These are phyloP conservation scores for Ciconia stormi DNA, from an alignment of 2,113 vertebrate species.

Conservation along the genomic window DNA sequence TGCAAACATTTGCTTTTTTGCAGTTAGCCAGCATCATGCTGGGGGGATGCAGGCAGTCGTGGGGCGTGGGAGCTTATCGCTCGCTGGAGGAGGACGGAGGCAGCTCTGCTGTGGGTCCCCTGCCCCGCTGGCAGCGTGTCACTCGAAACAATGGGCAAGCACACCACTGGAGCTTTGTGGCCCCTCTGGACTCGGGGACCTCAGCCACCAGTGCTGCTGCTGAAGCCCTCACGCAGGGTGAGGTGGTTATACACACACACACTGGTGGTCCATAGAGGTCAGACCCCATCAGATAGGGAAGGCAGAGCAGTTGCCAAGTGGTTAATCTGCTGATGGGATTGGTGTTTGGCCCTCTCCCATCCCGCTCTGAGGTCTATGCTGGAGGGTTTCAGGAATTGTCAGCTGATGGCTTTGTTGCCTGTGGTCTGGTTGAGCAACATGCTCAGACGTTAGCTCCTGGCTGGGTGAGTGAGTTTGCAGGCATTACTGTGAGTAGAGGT, in stretches of 20 bases:
- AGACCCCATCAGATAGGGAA: background rate
- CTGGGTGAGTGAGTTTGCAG: background rate
- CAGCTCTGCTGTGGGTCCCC: background rate
- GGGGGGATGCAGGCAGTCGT: background rate
- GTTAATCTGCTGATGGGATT: background rate
- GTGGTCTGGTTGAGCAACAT: background rate
- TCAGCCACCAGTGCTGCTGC: background rate
- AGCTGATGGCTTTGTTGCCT: slow-evolving; percentile 50
- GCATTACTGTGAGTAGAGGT: background rate
- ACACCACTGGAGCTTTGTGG: background rate
- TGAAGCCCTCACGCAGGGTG: background rate
- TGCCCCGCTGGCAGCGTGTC: background rate
- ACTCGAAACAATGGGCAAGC: background rate
- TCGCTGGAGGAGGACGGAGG: background rate
- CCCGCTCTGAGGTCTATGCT: background rate
- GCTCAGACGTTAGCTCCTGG: background rate
- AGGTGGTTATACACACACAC: background rate
- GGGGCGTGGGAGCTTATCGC: background rate
- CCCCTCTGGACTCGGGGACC: background rate
- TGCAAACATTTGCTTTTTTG: background rate
- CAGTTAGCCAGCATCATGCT: background rate
- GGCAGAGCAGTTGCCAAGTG: background rate
- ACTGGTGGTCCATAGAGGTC: background rate
- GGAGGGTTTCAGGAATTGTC: background rate
- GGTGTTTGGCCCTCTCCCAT: background rate